Conservation (phyloP, 2,797 vertebrate species). For the Coregonus sp. region DNA sequence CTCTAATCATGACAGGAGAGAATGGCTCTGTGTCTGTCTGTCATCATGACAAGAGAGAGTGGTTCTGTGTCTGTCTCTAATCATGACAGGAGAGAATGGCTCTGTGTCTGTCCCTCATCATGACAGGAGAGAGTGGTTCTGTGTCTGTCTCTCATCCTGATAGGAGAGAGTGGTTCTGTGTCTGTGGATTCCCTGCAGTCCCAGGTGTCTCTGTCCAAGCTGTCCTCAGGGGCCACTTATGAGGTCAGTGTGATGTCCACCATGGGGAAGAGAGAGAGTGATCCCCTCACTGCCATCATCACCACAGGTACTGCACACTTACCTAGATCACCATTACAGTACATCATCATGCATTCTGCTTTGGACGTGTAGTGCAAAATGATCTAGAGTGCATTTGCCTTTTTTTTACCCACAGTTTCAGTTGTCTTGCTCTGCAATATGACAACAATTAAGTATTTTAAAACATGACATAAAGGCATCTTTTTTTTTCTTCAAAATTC, state of each 20-base stretch:
- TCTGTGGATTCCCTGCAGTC: conserved; percentile 66
- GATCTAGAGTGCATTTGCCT: not conserved
- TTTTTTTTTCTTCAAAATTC: no score
- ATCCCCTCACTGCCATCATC: conserved; percentile 75
- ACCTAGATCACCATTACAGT: not conserved
- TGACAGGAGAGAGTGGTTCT: no score
- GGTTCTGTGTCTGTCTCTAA: conserved; percentile 64
- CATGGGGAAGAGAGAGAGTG: conserved; percentile 77
- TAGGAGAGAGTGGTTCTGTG: conserved; percentile 80
- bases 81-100: conserved; percentile 60
- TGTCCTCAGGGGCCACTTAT: conserved; percentile 77
- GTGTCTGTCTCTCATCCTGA: not conserved
- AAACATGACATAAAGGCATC: not conserved
- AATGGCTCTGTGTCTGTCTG: conserved; percentile 48
- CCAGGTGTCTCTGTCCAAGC: conserved; percentile 69
- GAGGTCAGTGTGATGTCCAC: conserved; percentile 71
- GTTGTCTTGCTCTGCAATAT: not conserved
- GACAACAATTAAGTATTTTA: not conserved
- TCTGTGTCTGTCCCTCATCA: conserved; percentile 37
- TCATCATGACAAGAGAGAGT: conserved; percentile 56
- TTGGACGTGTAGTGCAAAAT: not conserved
- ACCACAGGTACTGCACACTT: conserved; percentile 75
- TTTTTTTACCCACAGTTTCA: not conserved
- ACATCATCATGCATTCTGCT: not conserved
- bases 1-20: no score